Base-by-base conservation (phyloP, 2,113 vertebrate species). In the Anser cygnoides region DNA sequence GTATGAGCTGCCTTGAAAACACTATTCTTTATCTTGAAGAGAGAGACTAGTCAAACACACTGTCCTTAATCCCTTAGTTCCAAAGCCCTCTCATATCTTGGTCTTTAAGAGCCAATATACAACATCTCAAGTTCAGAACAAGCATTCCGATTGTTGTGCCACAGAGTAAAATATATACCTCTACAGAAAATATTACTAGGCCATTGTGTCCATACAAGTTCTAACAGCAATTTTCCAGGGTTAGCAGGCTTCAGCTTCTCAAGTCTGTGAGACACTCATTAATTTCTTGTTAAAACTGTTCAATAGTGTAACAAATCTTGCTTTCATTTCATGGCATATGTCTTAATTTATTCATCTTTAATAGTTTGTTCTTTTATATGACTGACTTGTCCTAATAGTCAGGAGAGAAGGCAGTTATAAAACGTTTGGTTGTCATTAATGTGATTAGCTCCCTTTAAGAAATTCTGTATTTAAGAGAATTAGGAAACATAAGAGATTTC, bases 231-330 rank as follows among this genome's bases (percentile, higher is more conserved):
- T 70, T 90, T 88, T 41, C 72, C 26, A 43, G 79, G 58, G 23
- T 68, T 61, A 68, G 13, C 11, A 41, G 49, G 12, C 49, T 88
- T 83, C 54, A 86, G 2, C 22, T 68, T 62, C 79, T 80, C 31
- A 61, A 65, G 35, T 58, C 49, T 0, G 0, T 12, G 41, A 72
- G 21, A 59, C 22, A 21, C 5, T 67, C 22, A 14, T 43, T 28
- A 50, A n/a, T 67, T 90, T 92, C 35, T 67, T 79, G 5, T 23
- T 78, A 39, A 63, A 71, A 17, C 18, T 63, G 28, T 52, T 76
- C n/a, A 55, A 41, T 29, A 82, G 12, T 31, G 46, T n/a, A 55
- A 78, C 9, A 67, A 52, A 29, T 31, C 43, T 86, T 46, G 19
- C 35, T 83, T 83, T 86, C 86, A 1, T 61, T 86, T 62, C 23